Conservation (phyloP, 92 coral and sea anemone genomes). For the Phenganax marumi region DNA sequence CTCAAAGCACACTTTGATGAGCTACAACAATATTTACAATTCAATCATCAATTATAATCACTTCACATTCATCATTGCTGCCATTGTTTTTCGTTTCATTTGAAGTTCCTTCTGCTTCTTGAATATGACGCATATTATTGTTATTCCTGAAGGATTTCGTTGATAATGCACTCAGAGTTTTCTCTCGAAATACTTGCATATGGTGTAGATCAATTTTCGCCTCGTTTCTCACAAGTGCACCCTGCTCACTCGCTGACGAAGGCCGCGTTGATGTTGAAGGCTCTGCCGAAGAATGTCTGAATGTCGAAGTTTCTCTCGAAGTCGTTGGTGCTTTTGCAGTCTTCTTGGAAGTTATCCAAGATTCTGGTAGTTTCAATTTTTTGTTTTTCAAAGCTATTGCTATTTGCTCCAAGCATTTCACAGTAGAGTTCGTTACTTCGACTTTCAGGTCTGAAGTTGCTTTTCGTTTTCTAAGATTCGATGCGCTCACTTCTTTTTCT, state of each 20-base stretch:
- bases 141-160: background rate
- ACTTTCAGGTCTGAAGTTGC: background rate
- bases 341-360: background rate
- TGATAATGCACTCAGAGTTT: conserved; percentile 7
- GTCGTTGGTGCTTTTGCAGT: background rate
- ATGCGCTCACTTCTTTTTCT: background rate
- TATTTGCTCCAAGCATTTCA: conserved; percentile 5
- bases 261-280: background rate
- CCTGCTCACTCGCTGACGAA: background rate
- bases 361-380: conserved; percentile 15
- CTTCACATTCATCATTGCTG: background rate
- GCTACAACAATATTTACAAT: background rate
- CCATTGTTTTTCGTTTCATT: background rate
- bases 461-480: conserved; percentile 20
- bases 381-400: conserved; percentile 11
- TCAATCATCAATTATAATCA: conserved; percentile 19
- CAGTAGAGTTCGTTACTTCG: background rate
- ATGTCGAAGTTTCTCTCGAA: background rate
- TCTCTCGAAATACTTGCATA: conserved; percentile 11
- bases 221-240: background rate
- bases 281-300: background rate
- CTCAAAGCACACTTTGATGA: background rate
- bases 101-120: background rate
- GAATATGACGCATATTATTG: background rate
- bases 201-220: conserved; percentile 6